Evolutionary conservation across 2,113 vertebrate species (phyloP).

Genomic region (Todiramphus chloris): DNA sequence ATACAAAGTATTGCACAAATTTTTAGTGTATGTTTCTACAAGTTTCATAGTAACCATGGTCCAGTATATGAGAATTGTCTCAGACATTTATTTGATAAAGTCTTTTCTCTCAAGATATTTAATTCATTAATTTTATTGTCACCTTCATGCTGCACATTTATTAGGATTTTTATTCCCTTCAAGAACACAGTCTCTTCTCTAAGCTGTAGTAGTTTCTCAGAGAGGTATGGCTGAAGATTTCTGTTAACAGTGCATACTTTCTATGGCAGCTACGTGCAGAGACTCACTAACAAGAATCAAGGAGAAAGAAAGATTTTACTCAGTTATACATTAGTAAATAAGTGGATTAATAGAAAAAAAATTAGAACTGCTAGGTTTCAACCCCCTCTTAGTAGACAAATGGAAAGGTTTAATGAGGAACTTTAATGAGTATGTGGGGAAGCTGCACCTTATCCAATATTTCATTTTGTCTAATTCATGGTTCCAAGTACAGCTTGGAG

Average conservation of each 20-base stretch:
- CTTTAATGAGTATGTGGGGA: neutral
- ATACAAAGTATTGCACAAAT: neutral
- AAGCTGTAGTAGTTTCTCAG: neutral
- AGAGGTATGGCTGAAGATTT: neutral
- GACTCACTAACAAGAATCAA: fast-evolving
- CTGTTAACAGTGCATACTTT: neutral
- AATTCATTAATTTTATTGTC: slow-evolving; percentile 1
- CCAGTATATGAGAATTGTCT: neutral
- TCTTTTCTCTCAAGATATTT: neutral
- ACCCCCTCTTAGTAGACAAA: neutral
- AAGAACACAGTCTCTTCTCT: neutral
- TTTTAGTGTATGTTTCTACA: neutral
- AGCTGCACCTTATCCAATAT: neutral
- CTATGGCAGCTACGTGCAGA: neutral
- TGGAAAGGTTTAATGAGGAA: neutral
- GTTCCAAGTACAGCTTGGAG: neutral
- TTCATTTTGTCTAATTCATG: neutral
- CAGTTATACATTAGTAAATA: neutral
- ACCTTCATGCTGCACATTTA: neutral
- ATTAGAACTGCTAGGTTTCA: neutral
- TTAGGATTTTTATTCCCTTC: neutral
- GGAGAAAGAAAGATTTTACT: neutral
- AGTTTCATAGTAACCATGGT: neutral
- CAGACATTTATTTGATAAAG: neutral
- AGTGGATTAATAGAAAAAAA: neutral